phyloP scores from a whole-genome alignment of 2,888 invertebrate genomes.

The Eulithis prunata region DNA sequence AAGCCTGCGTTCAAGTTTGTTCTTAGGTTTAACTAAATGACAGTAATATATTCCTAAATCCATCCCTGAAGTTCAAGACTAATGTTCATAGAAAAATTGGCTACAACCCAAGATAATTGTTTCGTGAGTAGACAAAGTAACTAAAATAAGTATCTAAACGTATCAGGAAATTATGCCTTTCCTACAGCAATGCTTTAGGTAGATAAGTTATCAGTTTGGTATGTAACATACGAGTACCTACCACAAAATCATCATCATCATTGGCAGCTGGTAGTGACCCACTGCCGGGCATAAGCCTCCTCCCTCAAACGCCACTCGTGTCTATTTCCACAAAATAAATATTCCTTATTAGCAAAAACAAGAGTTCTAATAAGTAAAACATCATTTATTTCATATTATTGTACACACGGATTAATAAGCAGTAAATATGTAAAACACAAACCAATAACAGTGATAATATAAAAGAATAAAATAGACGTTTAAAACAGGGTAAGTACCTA shows the following conservation, averaged over 20 bases:
- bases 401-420: conserved; percentile 40
- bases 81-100: conserved; percentile 55
- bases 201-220: too few species aligned
- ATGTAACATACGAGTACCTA: too few species aligned
- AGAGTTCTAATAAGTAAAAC: conserved; percentile 29
- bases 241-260: too few species aligned
- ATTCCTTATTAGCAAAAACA: not conserved
- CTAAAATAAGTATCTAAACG: not conserved
- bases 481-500: conserved; percentile 19
- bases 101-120: conserved; percentile 50
- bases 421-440: conserved; percentile 41
- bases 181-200: too few species aligned
- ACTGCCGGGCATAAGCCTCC: too few species aligned
- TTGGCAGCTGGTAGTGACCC: too few species aligned
- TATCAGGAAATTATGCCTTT: not conserved
- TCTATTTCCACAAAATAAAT: not conserved
- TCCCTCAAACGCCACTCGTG: too few species aligned
- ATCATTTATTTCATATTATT: conserved; percentile 40
- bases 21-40: too few species aligned
- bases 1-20: too few species aligned
- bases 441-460: conserved; percentile 40
- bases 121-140: conserved; percentile 26
- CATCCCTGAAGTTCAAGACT: conserved; percentile 53
- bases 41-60: conserved; percentile 33
- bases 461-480: conserved; percentile 24